Evolutionary conservation across 2,113 vertebrate genomes (phyloP).

Genomic region (Naja naja): DNA sequence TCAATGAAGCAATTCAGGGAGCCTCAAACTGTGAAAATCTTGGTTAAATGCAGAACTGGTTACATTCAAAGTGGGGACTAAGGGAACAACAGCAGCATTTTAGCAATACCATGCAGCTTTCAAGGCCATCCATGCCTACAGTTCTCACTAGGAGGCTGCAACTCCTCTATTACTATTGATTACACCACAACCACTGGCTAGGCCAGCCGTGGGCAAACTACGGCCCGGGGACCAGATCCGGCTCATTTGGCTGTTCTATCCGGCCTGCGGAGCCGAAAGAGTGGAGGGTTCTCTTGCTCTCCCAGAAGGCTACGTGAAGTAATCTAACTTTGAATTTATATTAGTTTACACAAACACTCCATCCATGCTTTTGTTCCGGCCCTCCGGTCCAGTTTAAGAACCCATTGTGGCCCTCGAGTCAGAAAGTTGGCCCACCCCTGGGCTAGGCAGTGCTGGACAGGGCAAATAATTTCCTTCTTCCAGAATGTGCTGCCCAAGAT

Average conservation of each 20-base stretch:
- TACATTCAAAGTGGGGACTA: neutral
- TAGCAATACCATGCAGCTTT: neutral
- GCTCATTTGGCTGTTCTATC: too few species aligned
- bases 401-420: too few species aligned
- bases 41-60: neutral
- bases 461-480: neutral
- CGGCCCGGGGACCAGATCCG: too few species aligned
- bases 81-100: neutral
- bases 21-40: neutral
- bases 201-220: too few species aligned
- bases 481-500: neutral
- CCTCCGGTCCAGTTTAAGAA: too few species aligned
- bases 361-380: too few species aligned
- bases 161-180: neutral
- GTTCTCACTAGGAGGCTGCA: neutral
- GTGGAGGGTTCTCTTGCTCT: too few species aligned
- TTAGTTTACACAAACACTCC: too few species aligned
- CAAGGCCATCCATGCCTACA: neutral
- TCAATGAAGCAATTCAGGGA: neutral
- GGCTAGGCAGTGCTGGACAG: neutral
- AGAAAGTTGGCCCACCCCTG: too few species aligned
- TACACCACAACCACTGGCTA: neutral
- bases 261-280: too few species aligned
- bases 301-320: too few species aligned
- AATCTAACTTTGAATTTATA: too few species aligned